Evolutionary conservation across 2,113 vertebrate genomes (phyloP).

Genomic region (Strigops habroptila): DNA sequence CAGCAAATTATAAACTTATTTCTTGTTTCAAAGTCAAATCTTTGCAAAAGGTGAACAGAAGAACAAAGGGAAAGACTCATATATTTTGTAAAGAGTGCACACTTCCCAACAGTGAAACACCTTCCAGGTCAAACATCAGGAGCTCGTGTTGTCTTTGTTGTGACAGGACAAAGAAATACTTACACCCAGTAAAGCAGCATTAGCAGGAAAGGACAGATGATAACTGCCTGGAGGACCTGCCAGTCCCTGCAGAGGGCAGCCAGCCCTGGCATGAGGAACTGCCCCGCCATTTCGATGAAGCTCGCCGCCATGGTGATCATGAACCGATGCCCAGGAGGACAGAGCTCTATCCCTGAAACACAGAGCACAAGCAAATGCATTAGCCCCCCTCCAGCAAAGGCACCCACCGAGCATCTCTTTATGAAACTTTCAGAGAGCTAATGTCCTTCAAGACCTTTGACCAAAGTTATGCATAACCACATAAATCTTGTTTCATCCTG

Average conservation of each 20-base stretch:
- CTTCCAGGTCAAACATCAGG: background rate
- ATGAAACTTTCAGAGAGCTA: background rate
- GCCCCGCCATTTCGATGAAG: constrained; percentile 91
- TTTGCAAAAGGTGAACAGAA: background rate
- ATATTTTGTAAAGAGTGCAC: fast-evolving
- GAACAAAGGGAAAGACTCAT: background rate
- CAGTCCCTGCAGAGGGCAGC: constrained; percentile 92
- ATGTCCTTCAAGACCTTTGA: background rate
- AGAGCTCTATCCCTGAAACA: constrained; percentile 93
- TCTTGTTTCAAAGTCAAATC: background rate
- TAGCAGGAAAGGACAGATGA: constrained; percentile 94
- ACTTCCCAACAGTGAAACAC: fast-evolving
- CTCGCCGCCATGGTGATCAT: constrained; percentile 97
- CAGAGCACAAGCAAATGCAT: background rate
- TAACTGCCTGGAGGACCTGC: constrained; percentile 93
- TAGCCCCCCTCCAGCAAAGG: background rate
- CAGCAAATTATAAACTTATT: background rate
- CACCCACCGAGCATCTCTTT: background rate
- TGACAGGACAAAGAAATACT: constrained; percentile 59
- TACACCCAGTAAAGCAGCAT: constrained; percentile 94
- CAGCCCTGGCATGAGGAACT: constrained; percentile 93
- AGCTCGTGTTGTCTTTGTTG: background rate
- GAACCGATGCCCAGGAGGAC: constrained; percentile 90
- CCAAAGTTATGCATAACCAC: background rate
- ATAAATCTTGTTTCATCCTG: background rate